These are phyloP conservation scores for Aurelia aurita DNA, from an alignment of 30 jellyfish, hydroid and myxozoan species.

Conservation along the genomic window DNA sequence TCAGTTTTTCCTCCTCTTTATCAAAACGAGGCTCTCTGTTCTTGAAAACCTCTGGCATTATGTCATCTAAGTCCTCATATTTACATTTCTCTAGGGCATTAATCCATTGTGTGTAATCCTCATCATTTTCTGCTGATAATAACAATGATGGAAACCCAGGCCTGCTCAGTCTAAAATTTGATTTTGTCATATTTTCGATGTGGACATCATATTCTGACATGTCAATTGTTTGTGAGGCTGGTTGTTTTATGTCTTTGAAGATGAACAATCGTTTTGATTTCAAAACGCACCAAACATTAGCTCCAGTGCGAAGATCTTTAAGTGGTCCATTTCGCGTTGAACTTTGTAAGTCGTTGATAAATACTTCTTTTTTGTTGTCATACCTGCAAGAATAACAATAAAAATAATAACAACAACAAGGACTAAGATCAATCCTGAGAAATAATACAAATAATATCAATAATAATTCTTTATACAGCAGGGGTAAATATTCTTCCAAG, in stretches of 20 bases:
- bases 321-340: slow-evolving; percentile 83
- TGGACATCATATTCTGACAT: slow-evolving; percentile 70
- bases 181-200: slow-evolving; percentile 10
- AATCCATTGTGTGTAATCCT: slow-evolving; percentile 73
- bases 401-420: too few relatives aligned
- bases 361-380: slow-evolving; percentile 19
- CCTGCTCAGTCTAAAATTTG: slow-evolving; percentile 62
- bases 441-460: too few relatives aligned
- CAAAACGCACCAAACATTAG: slow-evolving; percentile 83
- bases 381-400: neutral
- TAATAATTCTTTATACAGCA: too few relatives aligned
- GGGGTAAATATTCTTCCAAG: too few relatives aligned
- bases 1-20: neutral
- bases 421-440: too few relatives aligned
- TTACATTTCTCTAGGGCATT: slow-evolving; percentile 80
- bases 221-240: slow-evolving; percentile 76
- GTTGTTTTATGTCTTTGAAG: slow-evolving; percentile 78
- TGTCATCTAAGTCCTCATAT: slow-evolving; percentile 50
- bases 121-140: slow-evolving; percentile 84
- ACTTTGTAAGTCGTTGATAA: slow-evolving; percentile 63
- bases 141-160: slow-evolving; percentile 72
- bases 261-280: slow-evolving; percentile 66
- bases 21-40: neutral
- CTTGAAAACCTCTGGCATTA: slow-evolving; percentile 21
- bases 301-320: slow-evolving; percentile 65